Percentiles rank a stretch among this genome's conserved stretches.
phyloP scores from a whole-genome alignment of 2,888 invertebrate species.

The Machimus rusticus region DNA sequence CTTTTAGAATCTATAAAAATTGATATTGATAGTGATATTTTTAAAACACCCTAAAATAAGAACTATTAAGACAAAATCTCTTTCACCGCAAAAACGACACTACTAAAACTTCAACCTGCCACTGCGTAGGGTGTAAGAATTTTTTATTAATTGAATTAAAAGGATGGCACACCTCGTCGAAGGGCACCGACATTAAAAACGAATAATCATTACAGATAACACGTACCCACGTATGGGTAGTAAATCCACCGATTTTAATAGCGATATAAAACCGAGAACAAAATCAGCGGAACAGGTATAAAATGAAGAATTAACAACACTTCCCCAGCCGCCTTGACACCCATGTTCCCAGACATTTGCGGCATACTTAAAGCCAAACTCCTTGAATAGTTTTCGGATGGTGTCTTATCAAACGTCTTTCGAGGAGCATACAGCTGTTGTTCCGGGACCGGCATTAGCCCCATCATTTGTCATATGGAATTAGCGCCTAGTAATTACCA shows the following conservation, averaged over 20 bases:
- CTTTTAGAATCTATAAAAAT: background rate
- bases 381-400: background rate
- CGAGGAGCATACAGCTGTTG: background rate
- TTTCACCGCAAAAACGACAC: background rate
- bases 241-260: background rate
- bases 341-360: background rate
- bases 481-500: conserved; percentile 37
- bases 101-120: background rate
- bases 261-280: background rate
- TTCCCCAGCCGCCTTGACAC: background rate
- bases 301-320: background rate
- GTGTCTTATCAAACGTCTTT: background rate
- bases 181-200: background rate
- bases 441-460: background rate
- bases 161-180: background rate
- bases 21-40: background rate
- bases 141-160: background rate
- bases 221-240: background rate
- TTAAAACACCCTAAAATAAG: background rate
- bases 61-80: background rate
- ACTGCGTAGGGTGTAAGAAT: background rate
- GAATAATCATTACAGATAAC: background rate
- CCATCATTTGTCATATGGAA: conserved; percentile 22
- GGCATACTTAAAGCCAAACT: background rate
- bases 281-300: background rate